Percentiles rank a stretch among this genome's conserved stretches.
Evolutionary conservation across 2,888 invertebrate genomes (phyloP).

Genomic region (Galerucella pusilla): DNA sequence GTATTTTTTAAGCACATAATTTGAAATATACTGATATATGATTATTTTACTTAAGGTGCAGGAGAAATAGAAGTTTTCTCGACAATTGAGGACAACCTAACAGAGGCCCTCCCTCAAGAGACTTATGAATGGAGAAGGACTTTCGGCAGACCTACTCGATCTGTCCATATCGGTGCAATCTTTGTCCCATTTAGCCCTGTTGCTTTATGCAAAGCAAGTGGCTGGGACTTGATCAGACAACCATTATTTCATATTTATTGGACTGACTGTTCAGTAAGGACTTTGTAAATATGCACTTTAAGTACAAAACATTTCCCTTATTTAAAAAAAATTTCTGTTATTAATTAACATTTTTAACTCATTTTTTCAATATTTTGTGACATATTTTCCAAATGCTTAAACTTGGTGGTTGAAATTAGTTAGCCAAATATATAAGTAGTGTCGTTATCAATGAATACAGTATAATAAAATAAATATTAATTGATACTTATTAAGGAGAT

Average conservation of each 20-base stretch:
- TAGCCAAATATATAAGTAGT: no score
- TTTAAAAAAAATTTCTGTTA: background rate
- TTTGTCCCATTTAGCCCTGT: conserved; percentile 84
- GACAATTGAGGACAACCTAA: conserved; percentile 80
- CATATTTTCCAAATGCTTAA: no score
- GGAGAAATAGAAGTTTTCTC: conserved; percentile 88
- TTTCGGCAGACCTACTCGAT: conserved; percentile 86
- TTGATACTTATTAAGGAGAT: no score
- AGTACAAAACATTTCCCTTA: background rate
- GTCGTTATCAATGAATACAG: no score
- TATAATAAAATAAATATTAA: background rate
- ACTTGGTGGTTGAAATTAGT: no score
- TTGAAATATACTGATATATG: conserved; percentile 6
- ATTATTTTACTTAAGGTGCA: conserved; percentile 66
- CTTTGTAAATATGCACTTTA: conserved; percentile 7
- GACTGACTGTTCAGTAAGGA: conserved; percentile 91
- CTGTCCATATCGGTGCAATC: conserved; percentile 84
- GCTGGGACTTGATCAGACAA: conserved; percentile 84
- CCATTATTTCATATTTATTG: conserved; percentile 95
- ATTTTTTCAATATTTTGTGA: no score
- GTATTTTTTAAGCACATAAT: conserved; percentile 51
- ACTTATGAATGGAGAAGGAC: conserved; percentile 93
- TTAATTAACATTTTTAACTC: no score
- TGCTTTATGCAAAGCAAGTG: conserved; percentile 75
- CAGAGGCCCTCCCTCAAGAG: conserved; percentile 86